Percentiles rank a stretch among this genome's conserved stretches.
phyloP scores from a whole-genome alignment of 2,888 invertebrate genomes.

The Philonicus albiceps region DNA sequence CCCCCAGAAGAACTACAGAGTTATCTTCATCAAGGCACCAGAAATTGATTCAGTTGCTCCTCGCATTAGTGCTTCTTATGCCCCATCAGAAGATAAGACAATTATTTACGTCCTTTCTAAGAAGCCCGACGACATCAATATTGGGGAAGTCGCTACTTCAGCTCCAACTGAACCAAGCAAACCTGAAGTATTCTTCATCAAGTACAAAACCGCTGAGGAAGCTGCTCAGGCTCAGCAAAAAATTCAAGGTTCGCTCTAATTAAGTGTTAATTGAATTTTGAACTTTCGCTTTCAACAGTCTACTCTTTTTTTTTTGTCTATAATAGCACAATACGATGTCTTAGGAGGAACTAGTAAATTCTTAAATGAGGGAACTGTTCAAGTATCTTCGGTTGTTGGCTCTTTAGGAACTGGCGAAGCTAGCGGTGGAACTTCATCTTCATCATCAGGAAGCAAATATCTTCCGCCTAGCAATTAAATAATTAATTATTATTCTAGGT shows the following conservation, averaged over 20 bases:
- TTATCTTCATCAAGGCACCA: constrained; percentile 62
- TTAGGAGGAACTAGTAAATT: constrained; percentile 58
- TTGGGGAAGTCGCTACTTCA: constrained; percentile 43
- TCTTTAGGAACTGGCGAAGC: constrained; percentile 51
- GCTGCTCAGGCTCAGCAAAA: constrained; percentile 48
- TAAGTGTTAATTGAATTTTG: not conserved
- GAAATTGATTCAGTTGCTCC: constrained; percentile 28
- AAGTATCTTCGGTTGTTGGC: constrained; percentile 58
- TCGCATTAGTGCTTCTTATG: constrained; percentile 38
- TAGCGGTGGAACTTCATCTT: not conserved
- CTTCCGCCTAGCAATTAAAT: constrained; percentile 18
- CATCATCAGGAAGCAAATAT: not conserved
- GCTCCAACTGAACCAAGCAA: constrained; percentile 50
- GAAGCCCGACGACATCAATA: constrained; percentile 45
- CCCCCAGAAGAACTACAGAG: constrained; percentile 59
- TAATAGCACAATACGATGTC: constrained; percentile 57
- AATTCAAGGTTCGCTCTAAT: constrained; percentile 47
- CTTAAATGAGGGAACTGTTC: constrained; percentile 56
- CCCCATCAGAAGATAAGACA: constrained; percentile 51
- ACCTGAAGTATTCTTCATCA: constrained; percentile 51
- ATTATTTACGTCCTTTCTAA: constrained; percentile 51
- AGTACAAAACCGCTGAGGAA: constrained; percentile 50
- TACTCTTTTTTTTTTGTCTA: not conserved
- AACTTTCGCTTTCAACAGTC: not conserved
- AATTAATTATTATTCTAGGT: not conserved